phyloP scores from a whole-genome alignment of 1,140 invertebrate genomes.

The Trichogramma pretiosum region DNA sequence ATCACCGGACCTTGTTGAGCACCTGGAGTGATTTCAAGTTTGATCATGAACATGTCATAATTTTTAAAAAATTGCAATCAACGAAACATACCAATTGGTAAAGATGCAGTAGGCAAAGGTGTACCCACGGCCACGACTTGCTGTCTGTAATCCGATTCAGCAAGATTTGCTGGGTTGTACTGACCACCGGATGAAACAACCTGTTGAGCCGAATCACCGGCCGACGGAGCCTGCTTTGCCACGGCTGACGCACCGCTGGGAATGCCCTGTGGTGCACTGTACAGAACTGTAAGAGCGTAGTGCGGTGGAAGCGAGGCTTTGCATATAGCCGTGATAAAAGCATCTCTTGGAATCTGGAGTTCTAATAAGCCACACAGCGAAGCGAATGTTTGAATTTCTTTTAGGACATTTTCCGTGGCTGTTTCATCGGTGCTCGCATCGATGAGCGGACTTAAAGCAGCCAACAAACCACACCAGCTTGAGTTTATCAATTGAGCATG shows the following conservation, averaged over 20 bases:
- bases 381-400: slow-evolving; percentile 80
- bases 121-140: slow-evolving; percentile 93
- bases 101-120: slow-evolving; percentile 73
- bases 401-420: slow-evolving; percentile 79
- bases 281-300: slow-evolving; percentile 84
- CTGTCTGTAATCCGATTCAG: slow-evolving; percentile 62
- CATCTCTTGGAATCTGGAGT: slow-evolving; percentile 71
- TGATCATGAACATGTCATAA: background rate
- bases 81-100: slow-evolving; percentile 52
- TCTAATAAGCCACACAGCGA: slow-evolving; percentile 68
- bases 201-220: slow-evolving; percentile 18
- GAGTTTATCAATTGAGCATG: slow-evolving; percentile 80
- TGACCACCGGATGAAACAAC: slow-evolving; percentile 21
- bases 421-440: slow-evolving; percentile 92
- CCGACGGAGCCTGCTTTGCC: slow-evolving; percentile 1
- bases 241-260: slow-evolving; percentile 34
- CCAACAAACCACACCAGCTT: slow-evolving; percentile 89
- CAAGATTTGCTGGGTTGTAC: slow-evolving; percentile 48
- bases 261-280: slow-evolving; percentile 49
- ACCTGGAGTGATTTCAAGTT: slow-evolving; percentile 31
- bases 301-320: slow-evolving; percentile 90
- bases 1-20: slow-evolving; percentile 92
- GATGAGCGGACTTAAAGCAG: slow-evolving; percentile 81
- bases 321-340: slow-evolving; percentile 88
- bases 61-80: background rate